Conservation (phyloP, 2,888 invertebrate species). For the Melipona beecheii region DNA sequence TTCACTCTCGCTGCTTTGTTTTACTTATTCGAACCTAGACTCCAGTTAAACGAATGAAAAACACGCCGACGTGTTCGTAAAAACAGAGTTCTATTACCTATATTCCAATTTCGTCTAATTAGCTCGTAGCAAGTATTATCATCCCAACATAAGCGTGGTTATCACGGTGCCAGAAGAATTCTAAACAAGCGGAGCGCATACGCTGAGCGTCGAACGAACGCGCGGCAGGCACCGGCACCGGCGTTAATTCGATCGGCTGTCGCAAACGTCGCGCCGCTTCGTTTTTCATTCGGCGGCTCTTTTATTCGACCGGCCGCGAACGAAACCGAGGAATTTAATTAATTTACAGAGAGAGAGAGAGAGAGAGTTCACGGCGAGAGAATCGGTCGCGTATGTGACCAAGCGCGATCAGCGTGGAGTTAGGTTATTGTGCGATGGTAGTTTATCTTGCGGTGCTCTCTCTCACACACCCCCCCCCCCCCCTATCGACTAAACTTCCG, state of each 20-base stretch:
- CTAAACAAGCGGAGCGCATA: not conserved
- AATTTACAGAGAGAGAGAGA: constrained; percentile 14
- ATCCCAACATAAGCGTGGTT: too few species aligned
- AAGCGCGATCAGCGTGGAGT: constrained; percentile 44
- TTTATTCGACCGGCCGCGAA: not conserved
- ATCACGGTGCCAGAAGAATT: not conserved
- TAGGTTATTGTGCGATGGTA: constrained; percentile 56
- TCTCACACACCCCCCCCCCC: constrained; percentile 27
- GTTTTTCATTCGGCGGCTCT: constrained; percentile 1
- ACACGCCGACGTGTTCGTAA: too few species aligned
- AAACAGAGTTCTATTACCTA: too few species aligned
- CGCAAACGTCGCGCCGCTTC: not conserved
- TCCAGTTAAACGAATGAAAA: too few species aligned
- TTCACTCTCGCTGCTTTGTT: too few species aligned
- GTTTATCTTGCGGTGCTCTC: constrained; percentile 52
- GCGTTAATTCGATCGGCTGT: not conserved
- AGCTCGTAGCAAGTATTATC: too few species aligned
- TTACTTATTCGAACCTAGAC: too few species aligned
- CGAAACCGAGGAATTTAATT: constrained; percentile 46
- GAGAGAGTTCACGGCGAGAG: constrained; percentile 10
- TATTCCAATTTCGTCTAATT: too few species aligned
- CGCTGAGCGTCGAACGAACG: not conserved
- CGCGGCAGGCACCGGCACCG: not conserved
- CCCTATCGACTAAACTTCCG: constrained; percentile 47
- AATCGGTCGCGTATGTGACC: constrained; percentile 36